phyloP scores from a whole-genome alignment of 2,797 vertebrate species.

The Hirundo rustica region DNA sequence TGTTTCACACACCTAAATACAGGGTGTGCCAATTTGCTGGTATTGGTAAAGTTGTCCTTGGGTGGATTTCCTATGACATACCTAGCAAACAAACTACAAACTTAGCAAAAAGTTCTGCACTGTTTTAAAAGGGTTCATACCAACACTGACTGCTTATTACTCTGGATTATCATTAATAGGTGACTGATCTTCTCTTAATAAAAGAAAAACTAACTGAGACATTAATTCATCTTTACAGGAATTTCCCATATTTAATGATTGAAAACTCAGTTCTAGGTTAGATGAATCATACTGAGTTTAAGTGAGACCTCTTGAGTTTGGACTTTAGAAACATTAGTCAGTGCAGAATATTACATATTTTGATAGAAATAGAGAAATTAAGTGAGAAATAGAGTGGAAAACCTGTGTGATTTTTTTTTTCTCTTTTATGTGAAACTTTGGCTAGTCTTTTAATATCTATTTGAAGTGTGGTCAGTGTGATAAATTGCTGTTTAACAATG shows the following conservation, averaged over 20 bases:
- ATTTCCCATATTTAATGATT: conserved; percentile 58
- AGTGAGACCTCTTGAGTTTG: conserved; percentile 31
- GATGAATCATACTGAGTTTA: conserved; percentile 64
- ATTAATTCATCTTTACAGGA: conserved; percentile 59
- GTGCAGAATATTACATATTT: conserved; percentile 36
- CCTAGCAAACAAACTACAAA: not conserved
- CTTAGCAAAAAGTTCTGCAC: not conserved
- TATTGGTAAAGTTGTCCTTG: not conserved
- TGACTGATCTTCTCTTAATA: not conserved
- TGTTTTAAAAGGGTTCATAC: not conserved
- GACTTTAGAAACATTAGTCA: conserved; percentile 62
- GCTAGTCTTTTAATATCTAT: conserved; percentile 56
- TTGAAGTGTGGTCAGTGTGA: conserved; percentile 56
- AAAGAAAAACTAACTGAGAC: not conserved
- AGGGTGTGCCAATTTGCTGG: not conserved
- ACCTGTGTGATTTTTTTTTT: conserved; percentile 31
- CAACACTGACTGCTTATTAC: not conserved
- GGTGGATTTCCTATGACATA: not conserved
- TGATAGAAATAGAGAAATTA: conserved; percentile 69
- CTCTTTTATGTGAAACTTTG: conserved; percentile 46
- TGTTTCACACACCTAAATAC: not conserved
- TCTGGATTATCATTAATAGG: not conserved
- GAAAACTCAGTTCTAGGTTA: conserved; percentile 53
- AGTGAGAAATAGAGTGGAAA: conserved; percentile 70
- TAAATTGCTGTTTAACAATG: conserved; percentile 68